These are phyloP conservation scores for Aphelenchoides bicaudatus DNA, from an alignment of 2,888 invertebrate species.

Conservation along the genomic window DNA sequence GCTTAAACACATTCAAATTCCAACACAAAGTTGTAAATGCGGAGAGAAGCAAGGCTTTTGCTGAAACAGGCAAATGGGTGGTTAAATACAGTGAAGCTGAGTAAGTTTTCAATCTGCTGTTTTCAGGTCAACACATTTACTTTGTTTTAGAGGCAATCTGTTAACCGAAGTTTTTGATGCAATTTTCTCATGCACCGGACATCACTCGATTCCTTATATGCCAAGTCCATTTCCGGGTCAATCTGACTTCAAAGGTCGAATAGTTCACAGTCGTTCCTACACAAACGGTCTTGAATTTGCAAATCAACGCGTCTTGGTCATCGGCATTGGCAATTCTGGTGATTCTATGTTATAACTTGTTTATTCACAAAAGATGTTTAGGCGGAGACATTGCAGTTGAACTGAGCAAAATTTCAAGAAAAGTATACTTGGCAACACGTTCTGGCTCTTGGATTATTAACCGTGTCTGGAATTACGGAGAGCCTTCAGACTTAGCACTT, in stretches of 20 bases:
- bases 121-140: neutral
- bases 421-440: slow-evolving; percentile 63
- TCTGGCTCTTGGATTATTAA: slow-evolving; percentile 64
- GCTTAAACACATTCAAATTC: slow-evolving; percentile 41
- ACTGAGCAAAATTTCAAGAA: slow-evolving; percentile 14
- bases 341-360: too few species aligned
- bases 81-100: slow-evolving; percentile 40
- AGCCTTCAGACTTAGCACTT: slow-evolving; percentile 37
- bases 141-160: slow-evolving; percentile 12
- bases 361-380: too few species aligned
- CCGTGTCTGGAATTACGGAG: slow-evolving; percentile 60
- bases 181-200: slow-evolving; percentile 64
- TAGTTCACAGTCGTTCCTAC: slow-evolving; percentile 55
- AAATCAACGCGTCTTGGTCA: slow-evolving; percentile 62
- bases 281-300: too few species aligned
- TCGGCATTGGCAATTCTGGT: slow-evolving; percentile 64
- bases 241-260: slow-evolving; percentile 49
- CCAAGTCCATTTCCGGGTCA: slow-evolving; percentile 59
- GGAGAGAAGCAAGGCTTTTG: slow-evolving; percentile 53
- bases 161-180: slow-evolving; percentile 61
- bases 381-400: slow-evolving; percentile 14
- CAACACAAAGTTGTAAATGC: slow-evolving; percentile 44
- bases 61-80: slow-evolving; percentile 57
- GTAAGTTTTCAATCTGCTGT: slow-evolving; percentile 17
- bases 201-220: slow-evolving; percentile 62